Evolutionary conservation across 2,888 invertebrate species (phyloP), one percentile per base, ranked within the genome.

Genomic region (Alentia gelatinosa): DNA sequence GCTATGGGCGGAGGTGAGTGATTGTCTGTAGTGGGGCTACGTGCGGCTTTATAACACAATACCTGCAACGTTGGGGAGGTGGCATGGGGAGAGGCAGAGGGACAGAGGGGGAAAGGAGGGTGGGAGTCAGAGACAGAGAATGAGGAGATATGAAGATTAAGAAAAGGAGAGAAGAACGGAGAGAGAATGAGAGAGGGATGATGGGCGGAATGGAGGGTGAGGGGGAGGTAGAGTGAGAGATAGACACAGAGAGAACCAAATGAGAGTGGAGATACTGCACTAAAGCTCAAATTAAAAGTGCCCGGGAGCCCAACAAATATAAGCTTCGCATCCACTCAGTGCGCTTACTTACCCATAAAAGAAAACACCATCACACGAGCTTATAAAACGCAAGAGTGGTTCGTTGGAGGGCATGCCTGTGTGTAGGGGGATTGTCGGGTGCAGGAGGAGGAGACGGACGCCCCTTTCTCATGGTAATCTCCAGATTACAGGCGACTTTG

Each of bases 401-500:
- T 63, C 26, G 15, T 5, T 9, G 63, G 63, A 30, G 68, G 68
- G 12, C 3, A 30, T 68, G 12, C 3, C 12, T 26, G 68, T 15
- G 68, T 12, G 68, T 26, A 68, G 68, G 68, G 12, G 12, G 26
- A 68, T 3, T 26, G 26, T 9, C 1, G 68, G 68, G 68, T 19
- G 23, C 12, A 30, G 56, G n/a, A 12, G 68, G 68, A 9, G 26
- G 68, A n/a, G 37, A 7, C 9, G 39, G 37, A 35, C n/a, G 23
- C 15, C 35, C 37, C 39, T 79, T 79, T 79, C 79, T 79, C 79
- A 79, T 79, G 79, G 37, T 79, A 79, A 79, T 79, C 79, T 39
- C n/a, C 79, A 79, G 79, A 79, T 79, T 79, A 79, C 79, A 39
- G 79, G 37, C 39, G 79, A 23, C 79, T 39, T 39, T 79, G 79